Base-by-base conservation (phyloP, 2,888 invertebrate species). In the Zhengitettix transpicula region DNA sequence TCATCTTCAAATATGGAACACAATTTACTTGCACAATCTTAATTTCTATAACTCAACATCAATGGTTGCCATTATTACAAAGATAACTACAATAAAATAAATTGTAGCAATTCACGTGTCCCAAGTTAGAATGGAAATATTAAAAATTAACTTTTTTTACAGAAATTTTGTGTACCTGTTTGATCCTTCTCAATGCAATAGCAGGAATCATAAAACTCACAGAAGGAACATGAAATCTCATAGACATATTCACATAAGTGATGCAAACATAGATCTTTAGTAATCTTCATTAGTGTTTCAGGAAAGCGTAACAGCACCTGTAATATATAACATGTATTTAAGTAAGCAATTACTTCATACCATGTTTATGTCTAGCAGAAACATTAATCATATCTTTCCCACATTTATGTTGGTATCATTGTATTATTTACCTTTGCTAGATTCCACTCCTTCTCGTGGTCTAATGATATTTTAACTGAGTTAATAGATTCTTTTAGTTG, bases 151-250 rank as follows among this genome's bases (percentile, higher is more conserved):
- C 28, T 28, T 28, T 2, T n/a, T n/a, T 28, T 28, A 28, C 28
- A 28, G 28, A 28, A 28, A 28, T 47, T 2, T 47, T 2, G 47
- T 47, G 65, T 65, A 73, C 78, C 77, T 62, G 74, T 77, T 63
- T 83, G 79, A 73, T 96, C 87, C 72, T 93, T 96, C 72, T 97
- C 94, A 57, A 99, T 85, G 71, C 98, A 98, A 71, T 98, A 99
- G 73, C 99, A 99, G 67, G 80, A 84, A 71, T 97, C 96, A 73
- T 99, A 99, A 74, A 99, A 99, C 72, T 99, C 99, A 0, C 92
- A 86, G 71, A 98, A 99, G 1, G 84, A 80, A 9, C 89, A 85
- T n/a, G 91, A 84, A 59, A 98, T 82, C 69, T 98, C 96, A 74
- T 95, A 99, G 64, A 97, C 80, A 73, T 87, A 97, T 71, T 98